These are phyloP conservation scores for Cynopterus sphinx DNA, from an alignment of 2,797 vertebrate genomes.

Conservation along the genomic window DNA sequence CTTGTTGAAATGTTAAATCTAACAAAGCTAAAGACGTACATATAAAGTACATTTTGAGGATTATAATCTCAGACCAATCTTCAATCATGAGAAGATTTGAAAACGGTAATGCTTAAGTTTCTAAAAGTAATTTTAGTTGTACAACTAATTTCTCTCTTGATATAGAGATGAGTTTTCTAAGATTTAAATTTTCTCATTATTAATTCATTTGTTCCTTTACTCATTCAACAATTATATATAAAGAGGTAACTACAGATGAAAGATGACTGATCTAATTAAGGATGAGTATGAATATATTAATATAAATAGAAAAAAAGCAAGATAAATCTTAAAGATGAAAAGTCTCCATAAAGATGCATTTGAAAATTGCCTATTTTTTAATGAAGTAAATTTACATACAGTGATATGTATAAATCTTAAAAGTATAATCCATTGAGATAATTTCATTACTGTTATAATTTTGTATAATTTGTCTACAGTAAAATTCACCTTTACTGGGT, in stretches of 20 bases:
- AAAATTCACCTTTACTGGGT: not conserved
- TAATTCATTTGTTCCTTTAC: not conserved
- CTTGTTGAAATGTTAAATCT: not conserved
- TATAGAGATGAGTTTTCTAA: not conserved
- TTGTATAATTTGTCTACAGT: not conserved
- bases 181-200: not conserved
- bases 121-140: not conserved
- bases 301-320: not conserved
- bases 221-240: not conserved
- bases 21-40: not conserved
- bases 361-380: not conserved
- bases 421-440: not conserved
- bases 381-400: not conserved
- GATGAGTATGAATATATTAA: not conserved
- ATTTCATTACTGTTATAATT: not conserved
- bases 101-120: not conserved
- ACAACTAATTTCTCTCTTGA: not conserved
- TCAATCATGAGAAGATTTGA: not conserved
- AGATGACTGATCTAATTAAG: not conserved
- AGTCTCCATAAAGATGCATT: not conserved
- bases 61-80: not conserved
- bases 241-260: not conserved
- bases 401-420: not conserved
- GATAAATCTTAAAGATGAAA: not conserved
- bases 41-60: not conserved